Conservation (phyloP, 2,113 vertebrate genomes). For the Lepidothrix coronata region DNA sequence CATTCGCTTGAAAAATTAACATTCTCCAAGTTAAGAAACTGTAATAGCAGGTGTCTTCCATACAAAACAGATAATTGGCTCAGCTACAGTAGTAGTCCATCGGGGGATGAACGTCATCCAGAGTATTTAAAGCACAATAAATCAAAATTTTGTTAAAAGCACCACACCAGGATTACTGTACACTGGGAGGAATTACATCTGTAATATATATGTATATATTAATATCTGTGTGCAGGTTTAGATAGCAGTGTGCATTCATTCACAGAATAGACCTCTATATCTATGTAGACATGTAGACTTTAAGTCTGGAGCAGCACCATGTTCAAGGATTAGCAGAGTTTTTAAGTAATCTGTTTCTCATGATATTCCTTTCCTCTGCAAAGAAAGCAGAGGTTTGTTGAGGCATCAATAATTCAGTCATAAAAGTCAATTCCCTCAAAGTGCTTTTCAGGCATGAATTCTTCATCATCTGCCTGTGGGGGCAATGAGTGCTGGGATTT, state of each 20-base stretch:
- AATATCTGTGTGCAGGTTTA: background rate
- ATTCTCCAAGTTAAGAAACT: background rate
- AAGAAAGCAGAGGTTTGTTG: background rate
- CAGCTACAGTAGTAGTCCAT: background rate
- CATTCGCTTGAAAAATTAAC: background rate
- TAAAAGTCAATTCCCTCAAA: background rate
- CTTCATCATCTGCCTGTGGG: background rate
- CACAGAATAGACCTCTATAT: background rate
- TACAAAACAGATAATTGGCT: background rate
- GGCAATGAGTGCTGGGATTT: background rate
- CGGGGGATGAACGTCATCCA: background rate
- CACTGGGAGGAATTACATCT: background rate
- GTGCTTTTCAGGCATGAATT: background rate
- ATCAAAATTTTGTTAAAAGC: background rate
- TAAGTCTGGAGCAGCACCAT: background rate
- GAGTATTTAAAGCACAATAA: background rate
- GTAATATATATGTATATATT: background rate
- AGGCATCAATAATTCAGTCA: background rate
- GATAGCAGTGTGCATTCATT: background rate
- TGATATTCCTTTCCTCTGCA: background rate
- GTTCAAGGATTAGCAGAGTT: background rate
- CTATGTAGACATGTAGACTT: background rate
- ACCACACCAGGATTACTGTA: background rate
- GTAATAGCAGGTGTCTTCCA: background rate
- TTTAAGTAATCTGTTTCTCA: slow-evolving; percentile 7